phyloP scores from a whole-genome alignment of 37 sponge, comb jelly and placozoan genomes.

The Geodia barretti region DNA sequence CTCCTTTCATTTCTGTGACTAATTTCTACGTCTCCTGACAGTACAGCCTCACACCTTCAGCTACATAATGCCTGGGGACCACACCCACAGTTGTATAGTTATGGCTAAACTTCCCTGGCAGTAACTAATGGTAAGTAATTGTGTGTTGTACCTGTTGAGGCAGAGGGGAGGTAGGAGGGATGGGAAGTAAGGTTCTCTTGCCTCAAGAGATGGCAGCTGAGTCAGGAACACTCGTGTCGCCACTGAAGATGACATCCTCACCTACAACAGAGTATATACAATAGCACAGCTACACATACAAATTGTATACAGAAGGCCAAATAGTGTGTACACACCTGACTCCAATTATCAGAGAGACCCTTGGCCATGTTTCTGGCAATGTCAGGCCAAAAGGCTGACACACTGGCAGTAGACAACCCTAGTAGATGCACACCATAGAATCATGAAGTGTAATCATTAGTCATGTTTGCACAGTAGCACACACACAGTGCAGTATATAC shows the following conservation, averaged over 20 bases:
- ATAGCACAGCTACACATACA: background rate
- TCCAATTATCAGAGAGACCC: slow-evolving; percentile 97
- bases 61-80: slow-evolving; percentile 96
- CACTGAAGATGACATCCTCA: slow-evolving; percentile 88
- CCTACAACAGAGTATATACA: slow-evolving; percentile 39
- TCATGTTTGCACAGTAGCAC: background rate
- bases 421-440: background rate
- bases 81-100: too few relatives aligned
- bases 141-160: slow-evolving; percentile 85
- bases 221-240: slow-evolving; percentile 84
- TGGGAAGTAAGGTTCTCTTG: slow-evolving; percentile 39
- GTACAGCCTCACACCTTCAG: slow-evolving; percentile 93
- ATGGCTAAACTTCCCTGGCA: too few relatives aligned
- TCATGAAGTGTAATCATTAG: background rate
- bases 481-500: background rate
- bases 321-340: slow-evolving; percentile 61
- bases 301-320: background rate
- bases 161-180: slow-evolving; percentile 88
- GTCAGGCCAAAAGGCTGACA: slow-evolving; percentile 34
- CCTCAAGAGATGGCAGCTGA: slow-evolving; percentile 16
- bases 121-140: too few relatives aligned
- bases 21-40: slow-evolving; percentile 93
- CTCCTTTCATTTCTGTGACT: slow-evolving; percentile 71
- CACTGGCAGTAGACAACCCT: slow-evolving; percentile 1
- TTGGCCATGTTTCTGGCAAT: slow-evolving; percentile 48